Base-by-base conservation (phyloP, 23 tunicate species). In the Corella eumyota region DNA sequence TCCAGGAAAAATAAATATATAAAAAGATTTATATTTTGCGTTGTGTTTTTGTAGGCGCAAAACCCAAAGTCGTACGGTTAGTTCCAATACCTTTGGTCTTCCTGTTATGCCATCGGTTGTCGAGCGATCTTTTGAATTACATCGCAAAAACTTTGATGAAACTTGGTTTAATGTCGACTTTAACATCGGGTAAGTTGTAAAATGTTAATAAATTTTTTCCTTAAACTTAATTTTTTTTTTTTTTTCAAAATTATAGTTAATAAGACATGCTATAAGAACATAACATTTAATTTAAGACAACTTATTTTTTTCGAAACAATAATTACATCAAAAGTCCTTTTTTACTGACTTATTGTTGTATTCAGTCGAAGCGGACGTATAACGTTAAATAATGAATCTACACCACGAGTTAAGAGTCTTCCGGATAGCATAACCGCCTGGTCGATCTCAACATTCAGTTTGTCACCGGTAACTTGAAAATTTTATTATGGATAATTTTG, bases 381-480 rank as follows among this genome's bases (percentile, higher is more conserved):
- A 11, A 67, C 24, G 11, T 57, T 81, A 22, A 33, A 50, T 38
- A 36, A 50, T 11, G 26, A 46, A 34, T 37, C 74, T 56, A 58
- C 15, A 15, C 79, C 90, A 4, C 29, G 64, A 7, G 27, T 81
- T 29, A 79, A 79, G 27, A 27, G 25, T 4, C 60, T 81, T 20
- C 90, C 90, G 2, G 74, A 81, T 36, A 65, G 74, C 52, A 65
- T 81, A 37, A 81, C 90, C 20, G 52, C 79, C 37, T 81, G 90
- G 90, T 49, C 76, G 20, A 36, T 81, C 13, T 36, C 33, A 1
- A 45, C 51, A 23, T 60, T 81, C 61, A 51, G 61, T 3, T 48
- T 72, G 53, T 81, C 90, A 4, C 45, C 57, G 52, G 90, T 81
- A 66, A 49, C 61, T 63, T 19, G 56, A 25, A 30, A n/a, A 66